A percentile compares a stretch with the other conserved stretches of the same genome.
phyloP scores from a whole-genome alignment of 2,888 invertebrate species.

The Acleris literana region DNA sequence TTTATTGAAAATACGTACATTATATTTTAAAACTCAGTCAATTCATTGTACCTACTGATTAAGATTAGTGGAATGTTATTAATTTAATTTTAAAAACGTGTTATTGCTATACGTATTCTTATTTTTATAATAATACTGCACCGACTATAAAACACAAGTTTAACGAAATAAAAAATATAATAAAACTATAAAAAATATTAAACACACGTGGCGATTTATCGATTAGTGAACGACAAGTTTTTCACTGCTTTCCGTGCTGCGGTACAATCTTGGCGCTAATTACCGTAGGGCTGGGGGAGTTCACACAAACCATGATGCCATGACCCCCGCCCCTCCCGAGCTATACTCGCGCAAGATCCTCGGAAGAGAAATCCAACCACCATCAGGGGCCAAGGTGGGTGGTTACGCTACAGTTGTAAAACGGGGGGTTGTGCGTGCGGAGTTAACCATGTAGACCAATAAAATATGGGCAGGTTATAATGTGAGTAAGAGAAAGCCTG shows the following conservation, averaged over 20 bases:
- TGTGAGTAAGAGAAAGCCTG: slow-evolving; percentile 46
- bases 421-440: slow-evolving; percentile 47
- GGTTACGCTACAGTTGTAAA: slow-evolving; percentile 49
- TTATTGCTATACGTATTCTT: too few relatives aligned
- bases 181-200: not conserved
- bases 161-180: not conserved
- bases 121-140: too few relatives aligned
- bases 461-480: slow-evolving; percentile 53
- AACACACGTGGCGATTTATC: slow-evolving; percentile 24
- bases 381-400: slow-evolving; percentile 44
- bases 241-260: slow-evolving; percentile 43
- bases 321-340: slow-evolving; percentile 37
- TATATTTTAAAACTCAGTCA: too few relatives aligned
- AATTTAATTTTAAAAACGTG: too few relatives aligned
- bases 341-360: slow-evolving; percentile 1
- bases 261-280: slow-evolving; percentile 45
- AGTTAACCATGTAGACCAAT: slow-evolving; percentile 46
- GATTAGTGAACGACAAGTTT: slow-evolving; percentile 38
- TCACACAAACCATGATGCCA: slow-evolving; percentile 37
- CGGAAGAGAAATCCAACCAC: slow-evolving; percentile 17
- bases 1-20: too few relatives aligned
- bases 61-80: too few relatives aligned
- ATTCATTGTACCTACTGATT: too few relatives aligned
- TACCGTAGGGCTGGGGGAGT: slow-evolving; percentile 37
- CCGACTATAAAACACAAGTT: too few relatives aligned